Evolutionary conservation across 1,140 invertebrate species (phyloP).

Genomic region (Aethina tumida): DNA sequence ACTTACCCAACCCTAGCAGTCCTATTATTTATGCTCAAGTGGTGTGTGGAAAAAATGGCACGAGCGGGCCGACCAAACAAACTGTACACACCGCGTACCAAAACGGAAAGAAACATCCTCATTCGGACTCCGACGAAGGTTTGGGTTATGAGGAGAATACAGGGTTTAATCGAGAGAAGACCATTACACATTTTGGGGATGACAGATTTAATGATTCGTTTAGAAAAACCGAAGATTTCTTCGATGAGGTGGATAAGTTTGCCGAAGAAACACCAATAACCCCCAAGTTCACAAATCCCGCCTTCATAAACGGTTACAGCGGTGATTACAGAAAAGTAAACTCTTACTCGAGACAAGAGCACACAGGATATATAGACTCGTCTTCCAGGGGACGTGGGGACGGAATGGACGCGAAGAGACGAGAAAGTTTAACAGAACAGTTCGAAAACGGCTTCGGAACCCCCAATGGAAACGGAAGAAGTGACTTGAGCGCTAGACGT

Average conservation of each 20-base stretch:
- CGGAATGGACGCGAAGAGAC: slow-evolving; percentile 51
- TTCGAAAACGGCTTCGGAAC: slow-evolving; percentile 16
- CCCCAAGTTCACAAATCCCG: slow-evolving; percentile 26
- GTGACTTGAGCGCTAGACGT: slow-evolving; percentile 57
- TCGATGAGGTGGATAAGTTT: slow-evolving; percentile 21
- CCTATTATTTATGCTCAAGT: slow-evolving; percentile 67
- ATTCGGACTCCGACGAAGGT: slow-evolving; percentile 67
- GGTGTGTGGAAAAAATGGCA: slow-evolving; percentile 39
- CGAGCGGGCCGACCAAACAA: slow-evolving; percentile 36
- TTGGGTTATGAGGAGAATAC: slow-evolving; percentile 53
- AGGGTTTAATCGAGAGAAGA: slow-evolving; percentile 20
- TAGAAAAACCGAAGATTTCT: slow-evolving; percentile 9
- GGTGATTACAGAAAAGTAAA: slow-evolving; percentile 24
- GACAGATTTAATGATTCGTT: slow-evolving; percentile 9
- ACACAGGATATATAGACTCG: slow-evolving; percentile 31
- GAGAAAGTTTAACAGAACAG: slow-evolving; percentile 38
- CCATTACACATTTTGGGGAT: slow-evolving; percentile 26
- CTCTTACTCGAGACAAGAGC: slow-evolving; percentile 29
- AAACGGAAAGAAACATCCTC: slow-evolving; percentile 36
- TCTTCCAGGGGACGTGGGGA: slow-evolving; percentile 50
- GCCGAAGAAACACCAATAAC: slow-evolving; percentile 30
- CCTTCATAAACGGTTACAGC: slow-evolving; percentile 19
- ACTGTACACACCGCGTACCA: slow-evolving; percentile 43
- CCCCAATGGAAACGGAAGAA: slow-evolving; percentile 36
- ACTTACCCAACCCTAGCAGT: slow-evolving; percentile 38